Evolutionary conservation across 2,888 invertebrate genomes (phyloP).

Genomic region (Xylota segnis): DNA sequence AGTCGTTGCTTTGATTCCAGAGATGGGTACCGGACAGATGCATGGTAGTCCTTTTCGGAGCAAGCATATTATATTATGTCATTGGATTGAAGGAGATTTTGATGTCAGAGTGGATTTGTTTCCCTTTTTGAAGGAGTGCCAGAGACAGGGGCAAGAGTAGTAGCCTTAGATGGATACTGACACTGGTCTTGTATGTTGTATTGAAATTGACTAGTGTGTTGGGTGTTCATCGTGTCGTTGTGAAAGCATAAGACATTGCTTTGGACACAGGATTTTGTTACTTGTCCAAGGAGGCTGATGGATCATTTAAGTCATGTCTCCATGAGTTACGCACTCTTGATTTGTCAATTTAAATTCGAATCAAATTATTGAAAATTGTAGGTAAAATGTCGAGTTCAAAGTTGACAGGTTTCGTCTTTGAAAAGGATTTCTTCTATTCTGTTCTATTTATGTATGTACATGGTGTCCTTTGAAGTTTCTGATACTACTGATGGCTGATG

Average conservation of each 20-base stretch:
- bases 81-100: conserved; percentile 47
- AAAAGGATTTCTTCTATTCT: neutral
- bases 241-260: conserved; percentile 1
- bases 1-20: conserved; percentile 24
- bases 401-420: neutral
- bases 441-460: too few species aligned
- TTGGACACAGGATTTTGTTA: conserved; percentile 10
- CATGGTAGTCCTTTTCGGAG: conserved; percentile 3
- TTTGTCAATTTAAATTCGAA: neutral
- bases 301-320: neutral
- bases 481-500: too few species aligned
- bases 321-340: neutral
- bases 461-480: too few species aligned
- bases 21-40: conserved; percentile 19
- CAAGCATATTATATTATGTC: conserved; percentile 37
- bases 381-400: neutral
- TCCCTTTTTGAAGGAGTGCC: neutral
- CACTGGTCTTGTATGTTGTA: neutral
- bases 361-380: neutral
- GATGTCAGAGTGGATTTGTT: conserved; percentile 17
- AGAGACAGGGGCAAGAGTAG: neutral
- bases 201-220: conserved; percentile 2
- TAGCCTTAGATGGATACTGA: neutral
- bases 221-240: neutral
- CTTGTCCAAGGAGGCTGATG: neutral